phyloP scores from a whole-genome alignment of 92 coral and sea anemone genomes.

The Blastomussa wellsi region DNA sequence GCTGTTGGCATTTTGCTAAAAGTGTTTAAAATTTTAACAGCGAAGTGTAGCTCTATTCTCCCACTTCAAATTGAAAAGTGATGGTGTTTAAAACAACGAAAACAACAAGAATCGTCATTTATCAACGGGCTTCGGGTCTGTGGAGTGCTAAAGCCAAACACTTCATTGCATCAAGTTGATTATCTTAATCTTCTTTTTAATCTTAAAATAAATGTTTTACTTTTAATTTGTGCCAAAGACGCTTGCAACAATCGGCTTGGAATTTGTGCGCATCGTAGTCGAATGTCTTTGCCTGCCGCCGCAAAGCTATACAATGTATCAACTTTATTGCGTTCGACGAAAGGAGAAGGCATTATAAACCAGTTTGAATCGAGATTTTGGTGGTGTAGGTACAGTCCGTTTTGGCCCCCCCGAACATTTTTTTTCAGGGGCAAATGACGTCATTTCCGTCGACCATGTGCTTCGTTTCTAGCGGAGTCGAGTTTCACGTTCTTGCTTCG shows the following conservation, averaged over 20 bases:
- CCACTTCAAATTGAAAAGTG: background rate
- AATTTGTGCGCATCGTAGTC: background rate
- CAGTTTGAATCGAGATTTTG: too few species aligned
- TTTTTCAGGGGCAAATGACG: too few species aligned
- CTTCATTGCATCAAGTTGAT: constrained; percentile 13
- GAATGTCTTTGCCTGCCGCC: background rate
- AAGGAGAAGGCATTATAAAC: too few species aligned
- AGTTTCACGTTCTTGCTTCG: too few species aligned
- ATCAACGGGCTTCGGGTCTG: background rate
- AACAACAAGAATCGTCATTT: background rate
- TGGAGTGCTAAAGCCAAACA: background rate
- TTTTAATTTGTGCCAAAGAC: background rate
- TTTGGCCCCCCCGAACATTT: too few species aligned
- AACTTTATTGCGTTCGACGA: too few species aligned
- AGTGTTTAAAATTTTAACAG: background rate
- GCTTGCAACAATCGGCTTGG: background rate
- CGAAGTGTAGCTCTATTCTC: background rate
- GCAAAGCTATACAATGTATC: background rate
- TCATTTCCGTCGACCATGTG: too few species aligned
- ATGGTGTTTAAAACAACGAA: background rate
- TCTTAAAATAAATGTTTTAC: background rate
- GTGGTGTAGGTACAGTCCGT: too few species aligned
- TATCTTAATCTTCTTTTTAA: background rate
- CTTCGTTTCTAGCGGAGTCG: too few species aligned
- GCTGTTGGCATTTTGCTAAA: background rate